Evolutionary conservation across 1,140 invertebrate genomes (phyloP), one percentile per base, ranked within the genome.

Genomic region (Achatina immaculata): DNA sequence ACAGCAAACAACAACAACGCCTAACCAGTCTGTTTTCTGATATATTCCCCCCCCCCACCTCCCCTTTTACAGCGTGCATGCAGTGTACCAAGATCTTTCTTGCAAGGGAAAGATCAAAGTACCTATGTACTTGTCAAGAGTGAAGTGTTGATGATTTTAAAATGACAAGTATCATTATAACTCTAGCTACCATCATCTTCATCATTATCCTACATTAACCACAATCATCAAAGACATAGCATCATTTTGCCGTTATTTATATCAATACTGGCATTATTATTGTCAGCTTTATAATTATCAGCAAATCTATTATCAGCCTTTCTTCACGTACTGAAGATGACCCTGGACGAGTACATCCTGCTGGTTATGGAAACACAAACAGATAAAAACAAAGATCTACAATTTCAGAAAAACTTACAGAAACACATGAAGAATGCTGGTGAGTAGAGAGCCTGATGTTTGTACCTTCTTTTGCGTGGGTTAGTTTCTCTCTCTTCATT

Each of bases 261-360:
- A 74, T 28, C 19, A 48, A 28, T 6, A 36, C 51, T 21, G 28
- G 16, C 31, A 48, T 51, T 3, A 51, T 74, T 11, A 74, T 74
- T 4, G 51, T 74, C 16, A 74, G 48, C 11, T 14, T 74, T n/a
- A 74, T 68, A 7, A 77, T 62, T 21, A 42, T 19, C 45, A 19
- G 45, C 45, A 48, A 11, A 19, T 11, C 45, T 19, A 7, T 19
- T 19, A 48, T 48, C 72, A 93, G 93, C 91, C 31, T 92, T 92
- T 14, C 92, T 93, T 77, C 92, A 93, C 83, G 85, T 93, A n/a
- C 82, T 93, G 36, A 91, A 92, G 66, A 85, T 93, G 69, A 92
- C 93, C 88, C 91, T 93, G 73, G 92, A 93, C 77, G 93, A 93
- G 80, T 93, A 93, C 79, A 88, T 93, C 14, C 88, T 93, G 72